These are phyloP conservation scores for Vireo altiloquus DNA, from an alignment of 2,113 vertebrate genomes.

Conservation along the genomic window DNA sequence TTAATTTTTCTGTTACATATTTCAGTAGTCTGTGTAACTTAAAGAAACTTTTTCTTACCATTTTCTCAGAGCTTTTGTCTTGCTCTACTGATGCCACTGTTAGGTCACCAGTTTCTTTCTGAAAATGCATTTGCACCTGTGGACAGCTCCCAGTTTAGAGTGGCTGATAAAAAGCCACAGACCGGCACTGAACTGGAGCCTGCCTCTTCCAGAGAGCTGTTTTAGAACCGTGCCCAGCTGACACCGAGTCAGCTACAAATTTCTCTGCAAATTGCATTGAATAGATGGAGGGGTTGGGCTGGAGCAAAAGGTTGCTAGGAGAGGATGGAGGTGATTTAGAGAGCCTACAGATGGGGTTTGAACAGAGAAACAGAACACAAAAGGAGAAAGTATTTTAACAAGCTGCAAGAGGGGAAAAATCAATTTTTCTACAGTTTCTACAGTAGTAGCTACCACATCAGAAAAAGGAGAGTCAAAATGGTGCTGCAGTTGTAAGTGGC, in stretches of 20 bases:
- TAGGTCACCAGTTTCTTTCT: not conserved
- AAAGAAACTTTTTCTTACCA: not conserved
- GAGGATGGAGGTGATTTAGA: constrained; percentile 15
- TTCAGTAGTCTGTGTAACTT: not conserved
- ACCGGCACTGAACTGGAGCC: not conserved
- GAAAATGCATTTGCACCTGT: not conserved
- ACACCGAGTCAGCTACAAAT: not conserved
- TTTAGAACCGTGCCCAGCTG: not conserved
- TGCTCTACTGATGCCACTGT: not conserved
- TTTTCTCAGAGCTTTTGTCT: not conserved
- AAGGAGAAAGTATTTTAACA: not conserved
- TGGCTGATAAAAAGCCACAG: not conserved
- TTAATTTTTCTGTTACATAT: not conserved
- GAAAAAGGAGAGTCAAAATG: not conserved
- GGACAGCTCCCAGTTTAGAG: not conserved
- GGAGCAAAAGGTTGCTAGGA: constrained; percentile 43
- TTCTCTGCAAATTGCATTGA: not conserved
- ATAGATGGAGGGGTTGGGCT: not conserved
- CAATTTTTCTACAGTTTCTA: not conserved
- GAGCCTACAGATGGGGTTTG: not conserved
- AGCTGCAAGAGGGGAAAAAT: not conserved
- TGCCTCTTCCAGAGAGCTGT: not conserved
- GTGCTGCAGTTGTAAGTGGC: not conserved
- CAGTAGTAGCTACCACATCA: not conserved
- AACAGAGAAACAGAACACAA: not conserved